Evolutionary conservation across 2,113 vertebrate genomes (phyloP).

Genomic region (Pseudorhombus dupliciocellatus): DNA sequence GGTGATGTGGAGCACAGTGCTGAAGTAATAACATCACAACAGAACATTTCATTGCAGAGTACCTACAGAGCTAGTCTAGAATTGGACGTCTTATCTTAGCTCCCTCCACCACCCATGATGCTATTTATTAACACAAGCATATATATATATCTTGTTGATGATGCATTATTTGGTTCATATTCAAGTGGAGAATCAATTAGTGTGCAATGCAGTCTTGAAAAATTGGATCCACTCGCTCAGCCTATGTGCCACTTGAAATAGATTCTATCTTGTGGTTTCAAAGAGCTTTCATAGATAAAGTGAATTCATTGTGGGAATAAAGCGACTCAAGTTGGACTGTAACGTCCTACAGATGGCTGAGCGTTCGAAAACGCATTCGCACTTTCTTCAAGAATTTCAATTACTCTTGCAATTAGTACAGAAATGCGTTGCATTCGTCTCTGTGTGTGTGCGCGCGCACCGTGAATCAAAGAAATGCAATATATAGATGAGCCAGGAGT

Average conservation of each 20-base stretch:
- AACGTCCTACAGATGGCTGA: constrained; percentile 46
- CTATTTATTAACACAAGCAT: background rate
- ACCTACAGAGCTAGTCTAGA: constrained; percentile 2
- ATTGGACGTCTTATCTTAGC: constrained; percentile 11
- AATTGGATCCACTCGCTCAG: constrained; percentile 36
- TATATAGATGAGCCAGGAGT: background rate
- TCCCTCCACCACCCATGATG: background rate
- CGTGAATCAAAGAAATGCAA: background rate
- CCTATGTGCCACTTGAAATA: constrained; percentile 49
- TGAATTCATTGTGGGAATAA: constrained; percentile 47
- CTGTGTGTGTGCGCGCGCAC: background rate
- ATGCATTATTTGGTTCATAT: constrained; percentile 30
- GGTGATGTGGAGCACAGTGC: background rate
- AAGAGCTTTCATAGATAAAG: constrained; percentile 48
- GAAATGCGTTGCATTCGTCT: background rate
- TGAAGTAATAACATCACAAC: background rate
- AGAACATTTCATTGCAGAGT: background rate
- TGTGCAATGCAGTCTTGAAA: constrained; percentile 34
- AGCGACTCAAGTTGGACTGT: constrained; percentile 29
- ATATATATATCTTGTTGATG: constrained; percentile 9
- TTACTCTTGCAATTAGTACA: constrained; percentile 35
- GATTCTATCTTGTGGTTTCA: constrained; percentile 55
- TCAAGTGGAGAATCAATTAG: constrained; percentile 55
- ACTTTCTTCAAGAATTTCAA: constrained; percentile 34
- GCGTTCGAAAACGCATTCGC: constrained; percentile 9